These are phyloP conservation scores for Mystacornis crossleyi DNA, from an alignment of 2,113 vertebrate genomes.

Conservation along the genomic window DNA sequence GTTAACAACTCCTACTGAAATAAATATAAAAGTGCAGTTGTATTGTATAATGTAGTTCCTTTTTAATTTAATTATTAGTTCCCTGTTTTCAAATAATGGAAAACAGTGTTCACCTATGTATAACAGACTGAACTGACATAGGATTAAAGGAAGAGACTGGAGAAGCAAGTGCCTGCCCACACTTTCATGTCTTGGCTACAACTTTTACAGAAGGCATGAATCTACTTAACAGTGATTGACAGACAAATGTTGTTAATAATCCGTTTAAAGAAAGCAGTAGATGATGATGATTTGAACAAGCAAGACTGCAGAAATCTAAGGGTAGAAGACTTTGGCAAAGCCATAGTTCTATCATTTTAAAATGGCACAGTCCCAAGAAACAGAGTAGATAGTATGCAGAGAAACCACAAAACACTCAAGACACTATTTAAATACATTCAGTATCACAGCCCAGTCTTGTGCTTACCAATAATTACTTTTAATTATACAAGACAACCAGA, in stretches of 20 bases:
- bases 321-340: neutral
- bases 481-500: neutral
- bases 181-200: neutral
- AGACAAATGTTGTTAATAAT: neutral
- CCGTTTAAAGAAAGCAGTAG: neutral
- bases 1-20: neutral
- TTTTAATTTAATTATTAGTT: neutral
- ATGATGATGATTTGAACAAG: neutral
- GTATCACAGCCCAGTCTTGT: neutral
- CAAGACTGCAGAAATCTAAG: neutral
- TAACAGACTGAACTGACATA: neutral
- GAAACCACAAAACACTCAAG: neutral
- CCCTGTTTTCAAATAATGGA: neutral
- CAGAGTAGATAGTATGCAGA: neutral
- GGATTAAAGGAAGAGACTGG: neutral
- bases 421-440: neutral
- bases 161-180: neutral
- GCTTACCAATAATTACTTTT: neutral
- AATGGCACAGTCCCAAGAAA: neutral
- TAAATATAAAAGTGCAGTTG: neutral
- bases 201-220: constrained; percentile 26
- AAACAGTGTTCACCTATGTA: neutral
- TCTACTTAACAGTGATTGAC: neutral
- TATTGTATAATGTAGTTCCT: neutral
- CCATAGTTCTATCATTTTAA: neutral